Evolutionary conservation across 2,113 vertebrate genomes (phyloP), one percentile per base, ranked within the genome.

Genomic region (Calypte anna): DNA sequence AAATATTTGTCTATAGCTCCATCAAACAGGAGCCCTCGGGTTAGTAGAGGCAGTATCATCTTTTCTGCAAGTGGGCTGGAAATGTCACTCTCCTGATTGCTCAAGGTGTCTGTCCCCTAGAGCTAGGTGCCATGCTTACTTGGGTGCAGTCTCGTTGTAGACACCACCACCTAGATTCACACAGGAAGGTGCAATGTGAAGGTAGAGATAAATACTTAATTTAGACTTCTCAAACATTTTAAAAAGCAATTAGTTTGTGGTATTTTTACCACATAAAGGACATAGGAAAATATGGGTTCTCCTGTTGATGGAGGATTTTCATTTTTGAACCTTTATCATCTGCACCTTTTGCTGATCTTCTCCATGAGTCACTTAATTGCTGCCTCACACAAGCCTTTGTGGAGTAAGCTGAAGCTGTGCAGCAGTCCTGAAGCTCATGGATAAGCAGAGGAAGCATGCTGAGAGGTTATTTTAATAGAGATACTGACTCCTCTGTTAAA

Each of bases 301-400:
- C 14, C 38, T 50, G 33, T 10, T 40, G 18, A 48, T 3, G 27
- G 33, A 80, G 24, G 46, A 28, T 67, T 83, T 31, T 70, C 3
- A 17, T 78, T 92, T 83, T 36, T 48, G 18, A 83, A 50, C 23
- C 10, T 74, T 0, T 59, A 9, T 66, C 46, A 80, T 87, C 40
- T 68, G 5, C 58, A 27, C n/a, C 55, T 88, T 87, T 57, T 79
- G 15, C 22, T 73, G 23, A 46, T 58, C 24, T 93, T 93, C 93
- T 76, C 48, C 21, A 4, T 67, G 50, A 92, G 57, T 90, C 80
- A 36, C 17, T 90, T 94, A 94, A 86, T 88, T 88, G 59, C 51
- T 88, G 27, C 33, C 53, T 92, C 38, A 30, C 31, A 61, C 48
- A 61, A 84, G 6, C 12, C 33, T 88, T 83, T 90, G 64, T 90